Conservation (phyloP, 2,113 vertebrate genomes). For the Sceloporus undulatus region DNA sequence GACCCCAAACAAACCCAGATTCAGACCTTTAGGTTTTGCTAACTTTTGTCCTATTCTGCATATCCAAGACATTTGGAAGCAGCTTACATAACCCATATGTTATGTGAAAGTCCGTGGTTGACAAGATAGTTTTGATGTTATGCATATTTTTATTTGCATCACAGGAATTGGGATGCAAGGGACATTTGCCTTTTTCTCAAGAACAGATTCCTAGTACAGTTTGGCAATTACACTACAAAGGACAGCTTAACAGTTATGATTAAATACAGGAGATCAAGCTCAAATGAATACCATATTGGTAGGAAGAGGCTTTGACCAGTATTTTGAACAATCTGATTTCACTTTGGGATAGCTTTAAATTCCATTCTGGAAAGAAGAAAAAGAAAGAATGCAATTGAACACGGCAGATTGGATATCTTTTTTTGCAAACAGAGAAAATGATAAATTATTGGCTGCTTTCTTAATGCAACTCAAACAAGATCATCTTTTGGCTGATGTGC, state of each 20-base stretch:
- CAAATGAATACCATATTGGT: constrained; percentile 68
- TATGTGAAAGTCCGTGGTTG: constrained; percentile 49
- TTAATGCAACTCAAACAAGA: constrained; percentile 53
- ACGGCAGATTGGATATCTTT: constrained; percentile 64
- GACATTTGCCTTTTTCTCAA: constrained; percentile 42
- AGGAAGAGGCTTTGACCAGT: constrained; percentile 57
- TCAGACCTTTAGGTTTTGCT: constrained; percentile 61
- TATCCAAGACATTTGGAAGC: constrained; percentile 62
- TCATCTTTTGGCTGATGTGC: constrained; percentile 64
- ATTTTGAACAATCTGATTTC: constrained; percentile 71
- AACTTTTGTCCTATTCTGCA: constrained; percentile 58
- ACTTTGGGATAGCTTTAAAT: constrained; percentile 67
- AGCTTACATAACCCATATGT: constrained; percentile 31
- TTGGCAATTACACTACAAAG: constrained; percentile 67
- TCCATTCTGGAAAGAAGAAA: constrained; percentile 18
- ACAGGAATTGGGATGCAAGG: constrained; percentile 68
- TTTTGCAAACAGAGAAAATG: constrained; percentile 62
- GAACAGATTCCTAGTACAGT: constrained; percentile 57
- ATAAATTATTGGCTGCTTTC: constrained; percentile 63
- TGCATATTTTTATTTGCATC: constrained; percentile 59
- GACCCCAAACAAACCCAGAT: constrained; percentile 1
- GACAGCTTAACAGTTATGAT: constrained; percentile 69
- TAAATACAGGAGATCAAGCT: constrained; percentile 59
- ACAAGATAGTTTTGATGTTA: constrained; percentile 66
- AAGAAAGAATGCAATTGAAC: constrained; percentile 53